These are phyloP conservation scores for Crocodylus rhombifer DNA, from an alignment of 2,797 vertebrate genomes.

Conservation along the genomic window DNA sequence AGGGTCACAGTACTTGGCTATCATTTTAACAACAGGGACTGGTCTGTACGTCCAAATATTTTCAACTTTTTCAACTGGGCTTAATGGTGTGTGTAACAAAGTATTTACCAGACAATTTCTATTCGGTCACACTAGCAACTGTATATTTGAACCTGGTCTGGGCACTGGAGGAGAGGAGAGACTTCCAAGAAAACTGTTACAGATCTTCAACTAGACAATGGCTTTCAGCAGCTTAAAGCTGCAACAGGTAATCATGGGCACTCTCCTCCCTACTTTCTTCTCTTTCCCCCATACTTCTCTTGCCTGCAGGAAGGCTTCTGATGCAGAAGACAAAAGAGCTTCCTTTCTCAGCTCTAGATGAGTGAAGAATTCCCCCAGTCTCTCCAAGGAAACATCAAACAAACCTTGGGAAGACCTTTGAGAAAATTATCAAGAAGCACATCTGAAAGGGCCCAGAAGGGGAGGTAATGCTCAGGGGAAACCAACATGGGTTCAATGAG, in stretches of 20 bases:
- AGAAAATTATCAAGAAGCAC: background rate
- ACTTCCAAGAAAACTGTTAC: background rate
- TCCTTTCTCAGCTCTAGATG: background rate
- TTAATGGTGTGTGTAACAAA: background rate
- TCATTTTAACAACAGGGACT: background rate
- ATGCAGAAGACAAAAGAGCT: background rate
- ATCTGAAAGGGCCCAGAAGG: no score
- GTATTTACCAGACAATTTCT: background rate
- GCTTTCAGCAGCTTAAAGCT: background rate
- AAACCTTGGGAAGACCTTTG: no score
- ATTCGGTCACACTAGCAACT: fast-evolving
- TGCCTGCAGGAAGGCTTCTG: background rate
- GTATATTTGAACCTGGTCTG: background rate
- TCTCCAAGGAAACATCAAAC: no score
- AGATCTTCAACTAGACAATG: background rate
- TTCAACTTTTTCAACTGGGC: background rate
- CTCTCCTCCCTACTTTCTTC: background rate
- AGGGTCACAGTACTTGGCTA: background rate
- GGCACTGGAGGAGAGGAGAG: background rate
- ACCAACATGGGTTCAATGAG: no score
- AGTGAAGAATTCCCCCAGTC: background rate
- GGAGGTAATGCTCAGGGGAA: no score
- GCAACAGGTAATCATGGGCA: background rate
- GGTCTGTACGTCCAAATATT: background rate
- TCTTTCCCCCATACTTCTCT: background rate